Percentiles rank a stretch among this genome's conserved stretches.
Evolutionary conservation across 2,113 vertebrate genomes (phyloP).

Genomic region (Ammodytes marinus): DNA sequence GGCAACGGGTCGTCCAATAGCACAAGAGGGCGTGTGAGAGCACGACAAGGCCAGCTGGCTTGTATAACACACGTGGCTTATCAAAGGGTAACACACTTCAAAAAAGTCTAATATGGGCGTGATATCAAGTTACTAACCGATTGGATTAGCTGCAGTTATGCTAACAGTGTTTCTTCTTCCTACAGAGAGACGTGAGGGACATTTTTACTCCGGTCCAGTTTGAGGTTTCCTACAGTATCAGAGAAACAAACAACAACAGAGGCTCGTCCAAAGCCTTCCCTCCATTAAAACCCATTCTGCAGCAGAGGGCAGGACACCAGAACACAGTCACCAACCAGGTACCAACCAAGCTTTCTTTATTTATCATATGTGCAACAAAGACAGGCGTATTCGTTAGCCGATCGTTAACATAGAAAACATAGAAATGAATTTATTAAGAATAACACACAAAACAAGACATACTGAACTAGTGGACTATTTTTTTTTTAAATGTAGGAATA

Average conservation of each 20-base stretch:
- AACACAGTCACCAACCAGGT: slow-evolving; percentile 89
- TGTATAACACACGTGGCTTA: slow-evolving; percentile 89
- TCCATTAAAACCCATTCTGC: slow-evolving; percentile 91
- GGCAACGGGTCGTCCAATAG: slow-evolving; percentile 90
- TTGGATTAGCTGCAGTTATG: neutral
- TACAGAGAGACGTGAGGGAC: slow-evolving; percentile 93
- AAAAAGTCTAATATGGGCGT: no score
- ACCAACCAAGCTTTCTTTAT: neutral
- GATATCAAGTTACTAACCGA: neutral
- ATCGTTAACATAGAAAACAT: no score
- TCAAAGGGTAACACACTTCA: slow-evolving; percentile 87
- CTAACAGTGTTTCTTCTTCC: slow-evolving; percentile 41
- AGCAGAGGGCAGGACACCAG: slow-evolving; percentile 83
- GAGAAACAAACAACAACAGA: slow-evolving; percentile 78
- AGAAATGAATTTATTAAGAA: no score
- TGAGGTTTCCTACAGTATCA: slow-evolving; percentile 89
- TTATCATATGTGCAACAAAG: slow-evolving; percentile 69
- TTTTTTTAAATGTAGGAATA: no score
- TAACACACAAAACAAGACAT: no score
- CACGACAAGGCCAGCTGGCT: slow-evolving; percentile 69
- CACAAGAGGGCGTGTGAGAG: slow-evolving; percentile 81
- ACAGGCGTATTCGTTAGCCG: no score
- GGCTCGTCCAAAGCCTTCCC: slow-evolving; percentile 77
- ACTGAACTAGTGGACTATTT: no score
- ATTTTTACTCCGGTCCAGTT: slow-evolving; percentile 91